Evolutionary conservation across 2,113 vertebrate genomes (phyloP), one percentile per base, ranked within the genome.

Genomic region (Perca flavescens): DNA sequence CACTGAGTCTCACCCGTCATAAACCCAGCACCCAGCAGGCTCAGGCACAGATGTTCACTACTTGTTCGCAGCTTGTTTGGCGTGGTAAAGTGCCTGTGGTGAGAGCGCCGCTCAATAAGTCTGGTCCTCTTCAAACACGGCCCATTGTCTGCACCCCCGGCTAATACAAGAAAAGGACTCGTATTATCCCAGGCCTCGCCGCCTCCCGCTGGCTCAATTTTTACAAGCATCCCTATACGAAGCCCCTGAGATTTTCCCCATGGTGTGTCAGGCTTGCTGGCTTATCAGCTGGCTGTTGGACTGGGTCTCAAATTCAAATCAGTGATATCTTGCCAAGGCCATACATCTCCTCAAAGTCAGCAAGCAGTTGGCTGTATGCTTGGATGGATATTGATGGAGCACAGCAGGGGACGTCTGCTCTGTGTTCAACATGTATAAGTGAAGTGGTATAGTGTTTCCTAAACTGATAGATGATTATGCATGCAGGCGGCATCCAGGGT

Each of bases 81-180:
- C 25, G 43, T 11, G 77, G 63, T 25, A 15, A 74, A 69, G 64
- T 1, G 49, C 58, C 77, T 63, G 82, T 52, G 66, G 74, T 79
- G 69, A 82, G 66, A 53, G 70, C 31, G 9, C 52, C 69, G 22
- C n/a, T 84, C 74, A 65, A 73, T 79, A 73, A 10, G 57, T 86
- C 84, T 77, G 74, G 49, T 82, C 61, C 66, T 79, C 62, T 74
- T 65, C 77, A 77, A 86, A 86, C 80, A 61, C 28, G 52, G 50
- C 36, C 43, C 65, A 63, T 66, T 79, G 69, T 84, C 54, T 77
- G 40, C 70, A 74, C 62, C 80, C 77, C 77, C 9, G 56, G 62
- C 60, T 72, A 67, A 67, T 17, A 31, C 77, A 53, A 72, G 61
- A 76, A 19, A 69, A 72, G 66, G 65, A 73, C 68, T 31, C 1